A percentile compares a stretch with the other conserved stretches of the same genome.
Evolutionary conservation across 2,797 vertebrate species (phyloP).

Genomic region (Xiphorhynchus erythropygius): DNA sequence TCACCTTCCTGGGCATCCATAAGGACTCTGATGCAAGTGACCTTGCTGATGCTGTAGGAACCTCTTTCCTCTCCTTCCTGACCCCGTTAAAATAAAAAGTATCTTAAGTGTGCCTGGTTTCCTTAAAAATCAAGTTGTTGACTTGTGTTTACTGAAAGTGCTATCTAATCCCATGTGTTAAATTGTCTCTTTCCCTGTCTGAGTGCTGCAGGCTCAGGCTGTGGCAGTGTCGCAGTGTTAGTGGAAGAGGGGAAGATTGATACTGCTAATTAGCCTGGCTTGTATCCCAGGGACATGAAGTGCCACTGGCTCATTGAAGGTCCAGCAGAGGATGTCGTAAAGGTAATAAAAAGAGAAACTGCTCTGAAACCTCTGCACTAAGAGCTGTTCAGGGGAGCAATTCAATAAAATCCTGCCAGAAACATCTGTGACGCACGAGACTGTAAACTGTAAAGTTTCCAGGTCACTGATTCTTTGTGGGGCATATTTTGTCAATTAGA

Average conservation of each 20-base stretch:
- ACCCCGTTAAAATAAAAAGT: neutral
- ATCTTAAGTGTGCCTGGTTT: neutral
- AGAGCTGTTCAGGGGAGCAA: neutral
- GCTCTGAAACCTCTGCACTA: neutral
- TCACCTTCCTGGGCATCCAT: neutral
- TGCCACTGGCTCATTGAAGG: constrained; percentile 58
- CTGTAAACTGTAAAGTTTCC: neutral
- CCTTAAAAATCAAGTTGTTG: neutral
- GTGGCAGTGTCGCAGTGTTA: neutral
- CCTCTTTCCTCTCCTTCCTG: neutral
- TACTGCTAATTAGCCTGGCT: constrained; percentile 45
- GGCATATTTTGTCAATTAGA: constrained; percentile 1
- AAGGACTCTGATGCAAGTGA: neutral
- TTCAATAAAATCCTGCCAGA: constrained; percentile 29
- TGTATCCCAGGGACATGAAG: constrained; percentile 12
- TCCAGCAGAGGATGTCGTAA: constrained; percentile 22
- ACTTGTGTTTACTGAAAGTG: neutral
- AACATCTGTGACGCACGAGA: neutral
- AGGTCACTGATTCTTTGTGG: neutral
- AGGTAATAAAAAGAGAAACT: constrained; percentile 50
- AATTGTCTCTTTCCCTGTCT: neutral
- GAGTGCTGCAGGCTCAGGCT: neutral
- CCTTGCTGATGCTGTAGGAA: neutral
- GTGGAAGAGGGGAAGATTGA: constrained; percentile 45
- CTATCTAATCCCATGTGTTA: neutral